Conservation (phyloP, 2,888 invertebrate species). For the Eristalis intricaria region DNA sequence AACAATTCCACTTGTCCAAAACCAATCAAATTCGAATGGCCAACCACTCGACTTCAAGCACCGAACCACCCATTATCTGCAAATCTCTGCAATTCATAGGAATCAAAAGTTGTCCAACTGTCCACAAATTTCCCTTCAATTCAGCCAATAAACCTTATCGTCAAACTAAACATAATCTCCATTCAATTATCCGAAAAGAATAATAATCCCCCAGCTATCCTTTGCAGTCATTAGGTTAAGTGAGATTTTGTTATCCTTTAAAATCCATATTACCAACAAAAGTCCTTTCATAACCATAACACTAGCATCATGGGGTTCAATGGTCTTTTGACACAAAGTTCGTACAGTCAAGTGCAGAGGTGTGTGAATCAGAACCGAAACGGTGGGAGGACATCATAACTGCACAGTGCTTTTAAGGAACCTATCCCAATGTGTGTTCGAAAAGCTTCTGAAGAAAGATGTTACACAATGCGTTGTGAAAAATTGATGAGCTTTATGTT, state of each 20-base stretch:
- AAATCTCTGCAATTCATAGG: too few relatives aligned
- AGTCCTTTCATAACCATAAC: not conserved
- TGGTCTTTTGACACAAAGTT: conserved; percentile 80
- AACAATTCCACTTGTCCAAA: too few relatives aligned
- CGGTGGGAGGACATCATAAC: not conserved
- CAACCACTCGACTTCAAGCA: too few relatives aligned
- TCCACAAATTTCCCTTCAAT: not conserved
- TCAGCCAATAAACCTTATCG: not conserved
- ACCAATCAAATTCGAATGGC: too few relatives aligned
- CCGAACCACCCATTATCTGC: too few relatives aligned
- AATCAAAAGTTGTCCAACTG: not conserved
- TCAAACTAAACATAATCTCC: conserved; percentile 14
- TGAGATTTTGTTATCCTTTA: conserved; percentile 55
- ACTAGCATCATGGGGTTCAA: conserved; percentile 76
- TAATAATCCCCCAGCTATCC: conserved; percentile 30
- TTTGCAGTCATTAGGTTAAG: conserved; percentile 64
- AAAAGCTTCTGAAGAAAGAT: conserved; percentile 51
- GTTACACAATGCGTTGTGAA: conserved; percentile 56
- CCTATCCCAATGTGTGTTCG: conserved; percentile 68
- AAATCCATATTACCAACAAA: conserved; percentile 40
- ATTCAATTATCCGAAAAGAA: conserved; percentile 25
- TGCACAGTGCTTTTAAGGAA: conserved; percentile 51
- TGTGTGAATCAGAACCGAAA: not conserved
- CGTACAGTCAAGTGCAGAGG: conserved; percentile 76
- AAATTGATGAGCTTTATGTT: conserved; percentile 35